Evolutionary conservation across 2,888 invertebrate species (phyloP).

Genomic region (Herminia tarsipennalis): DNA sequence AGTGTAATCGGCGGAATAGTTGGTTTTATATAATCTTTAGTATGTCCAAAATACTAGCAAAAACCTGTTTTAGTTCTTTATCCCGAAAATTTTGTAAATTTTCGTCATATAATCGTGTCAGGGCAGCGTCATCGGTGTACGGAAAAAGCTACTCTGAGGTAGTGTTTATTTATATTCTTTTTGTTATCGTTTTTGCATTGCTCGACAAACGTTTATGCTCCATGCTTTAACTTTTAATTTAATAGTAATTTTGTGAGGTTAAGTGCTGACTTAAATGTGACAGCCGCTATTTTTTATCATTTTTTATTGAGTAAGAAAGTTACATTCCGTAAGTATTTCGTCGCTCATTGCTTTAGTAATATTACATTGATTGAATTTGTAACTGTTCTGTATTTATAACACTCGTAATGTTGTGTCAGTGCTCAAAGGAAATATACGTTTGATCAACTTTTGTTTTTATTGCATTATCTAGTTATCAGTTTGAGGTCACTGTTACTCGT

Average conservation of each 20-base stretch:
- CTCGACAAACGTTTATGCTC: no score
- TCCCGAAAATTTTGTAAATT: slow-evolving; percentile 47
- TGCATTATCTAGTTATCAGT: slow-evolving; percentile 68
- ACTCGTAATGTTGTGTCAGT: slow-evolving; percentile 38
- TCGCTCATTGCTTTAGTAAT: background rate
- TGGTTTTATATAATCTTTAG: slow-evolving; percentile 39
- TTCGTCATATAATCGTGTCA: slow-evolving; percentile 40
- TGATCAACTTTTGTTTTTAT: slow-evolving; percentile 70
- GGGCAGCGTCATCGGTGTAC: slow-evolving; percentile 47
- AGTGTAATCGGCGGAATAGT: slow-evolving; percentile 38
- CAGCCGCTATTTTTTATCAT: background rate
- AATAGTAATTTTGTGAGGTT: slow-evolving; percentile 29
- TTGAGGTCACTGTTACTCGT: slow-evolving; percentile 69
- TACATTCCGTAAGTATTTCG: slow-evolving; percentile 25
- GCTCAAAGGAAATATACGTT: slow-evolving; percentile 31
- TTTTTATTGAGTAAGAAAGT: background rate
- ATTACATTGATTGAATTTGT: background rate
- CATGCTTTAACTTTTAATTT: no score
- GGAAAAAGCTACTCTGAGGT: slow-evolving; percentile 68
- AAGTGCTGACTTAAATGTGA: slow-evolving; percentile 1
- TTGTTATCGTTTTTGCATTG: slow-evolving; percentile 1
- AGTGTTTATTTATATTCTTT: slow-evolving; percentile 26
- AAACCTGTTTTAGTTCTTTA: slow-evolving; percentile 53
- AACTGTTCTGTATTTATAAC: no score
- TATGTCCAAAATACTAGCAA: slow-evolving; percentile 65